A percentile compares a stretch with the other conserved stretches of the same genome.
These are phyloP conservation scores for Dolomedes plantarius DNA, from an alignment of 2,888 invertebrate genomes.

Conservation along the genomic window DNA sequence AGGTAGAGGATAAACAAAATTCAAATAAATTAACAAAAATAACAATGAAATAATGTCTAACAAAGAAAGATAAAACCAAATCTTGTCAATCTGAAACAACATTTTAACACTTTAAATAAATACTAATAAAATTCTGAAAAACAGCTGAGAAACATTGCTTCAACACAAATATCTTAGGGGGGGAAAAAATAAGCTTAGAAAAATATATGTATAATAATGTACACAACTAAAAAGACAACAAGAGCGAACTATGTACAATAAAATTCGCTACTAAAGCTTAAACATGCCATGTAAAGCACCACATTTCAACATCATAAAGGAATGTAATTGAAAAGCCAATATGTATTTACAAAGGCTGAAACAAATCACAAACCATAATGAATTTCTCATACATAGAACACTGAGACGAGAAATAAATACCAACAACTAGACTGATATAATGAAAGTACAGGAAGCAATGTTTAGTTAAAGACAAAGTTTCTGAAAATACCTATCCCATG, in stretches of 20 bases:
- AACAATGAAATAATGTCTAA: not conserved
- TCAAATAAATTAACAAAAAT: not conserved
- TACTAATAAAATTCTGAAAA: not conserved
- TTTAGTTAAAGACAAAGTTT: not conserved
- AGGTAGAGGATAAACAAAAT: not conserved
- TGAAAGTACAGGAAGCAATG: not conserved
- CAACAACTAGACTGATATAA: not conserved
- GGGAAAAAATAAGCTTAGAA: not conserved
- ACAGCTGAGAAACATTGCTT: not conserved
- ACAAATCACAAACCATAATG: not conserved
- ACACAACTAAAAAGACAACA: conserved; percentile 2
- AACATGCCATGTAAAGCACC: not conserved
- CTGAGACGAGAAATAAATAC: not conserved
- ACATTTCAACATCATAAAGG: not conserved
- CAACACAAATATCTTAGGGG: not conserved
- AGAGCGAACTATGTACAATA: conserved; percentile 9
- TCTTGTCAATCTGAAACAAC: not conserved
- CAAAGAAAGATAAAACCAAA: too few relatives aligned
- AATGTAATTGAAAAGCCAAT: conserved; percentile 1
- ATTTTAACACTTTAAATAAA: not conserved
- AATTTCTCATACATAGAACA: not conserved
- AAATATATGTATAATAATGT: not conserved
- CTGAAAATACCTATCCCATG: too few relatives aligned
- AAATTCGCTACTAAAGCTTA: not conserved
- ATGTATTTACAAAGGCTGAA: not conserved